phyloP scores from a whole-genome alignment of 2,888 invertebrate genomes.

The Lithophane leautieri region DNA sequence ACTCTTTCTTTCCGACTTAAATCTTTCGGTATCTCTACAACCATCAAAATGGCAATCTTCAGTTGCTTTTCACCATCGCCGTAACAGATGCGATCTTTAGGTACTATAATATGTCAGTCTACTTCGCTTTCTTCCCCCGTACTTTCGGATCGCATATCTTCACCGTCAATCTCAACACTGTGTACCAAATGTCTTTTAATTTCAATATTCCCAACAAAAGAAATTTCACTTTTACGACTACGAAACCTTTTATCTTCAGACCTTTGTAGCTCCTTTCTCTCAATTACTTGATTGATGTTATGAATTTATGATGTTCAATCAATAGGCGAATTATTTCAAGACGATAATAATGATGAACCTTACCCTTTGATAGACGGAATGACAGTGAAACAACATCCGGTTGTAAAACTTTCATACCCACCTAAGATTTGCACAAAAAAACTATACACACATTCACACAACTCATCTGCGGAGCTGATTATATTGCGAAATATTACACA shows the following conservation, averaged over 20 bases:
- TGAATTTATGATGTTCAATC: constrained; percentile 62
- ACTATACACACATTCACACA: constrained; percentile 59
- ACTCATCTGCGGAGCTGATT: constrained; percentile 62
- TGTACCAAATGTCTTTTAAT: constrained; percentile 64
- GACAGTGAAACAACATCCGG: constrained; percentile 56
- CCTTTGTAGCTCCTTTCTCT: constrained; percentile 66
- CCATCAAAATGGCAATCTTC: constrained; percentile 30
- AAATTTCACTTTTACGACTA: constrained; percentile 67
- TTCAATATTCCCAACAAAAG: constrained; percentile 66
- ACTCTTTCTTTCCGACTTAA: constrained; percentile 2
- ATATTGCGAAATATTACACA: constrained; percentile 39
- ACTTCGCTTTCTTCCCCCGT: constrained; percentile 56
- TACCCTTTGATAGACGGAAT: constrained; percentile 61
- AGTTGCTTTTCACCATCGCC: constrained; percentile 43
- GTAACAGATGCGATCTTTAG: constrained; percentile 54
- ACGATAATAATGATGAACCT: constrained; percentile 56
- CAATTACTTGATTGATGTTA: constrained; percentile 65
- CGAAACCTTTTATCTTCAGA: constrained; percentile 56
- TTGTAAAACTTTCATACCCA: constrained; percentile 68
- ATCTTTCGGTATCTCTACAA: constrained; percentile 33
- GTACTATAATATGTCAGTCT: constrained; percentile 41
- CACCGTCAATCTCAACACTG: constrained; percentile 57
- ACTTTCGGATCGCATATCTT: constrained; percentile 64
- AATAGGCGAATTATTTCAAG: constrained; percentile 62
- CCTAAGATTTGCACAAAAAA: constrained; percentile 65